Evolutionary conservation across 2,797 vertebrate species (phyloP), one percentile per base, ranked within the genome.

Genomic region (Euphonia xanthogaster): DNA sequence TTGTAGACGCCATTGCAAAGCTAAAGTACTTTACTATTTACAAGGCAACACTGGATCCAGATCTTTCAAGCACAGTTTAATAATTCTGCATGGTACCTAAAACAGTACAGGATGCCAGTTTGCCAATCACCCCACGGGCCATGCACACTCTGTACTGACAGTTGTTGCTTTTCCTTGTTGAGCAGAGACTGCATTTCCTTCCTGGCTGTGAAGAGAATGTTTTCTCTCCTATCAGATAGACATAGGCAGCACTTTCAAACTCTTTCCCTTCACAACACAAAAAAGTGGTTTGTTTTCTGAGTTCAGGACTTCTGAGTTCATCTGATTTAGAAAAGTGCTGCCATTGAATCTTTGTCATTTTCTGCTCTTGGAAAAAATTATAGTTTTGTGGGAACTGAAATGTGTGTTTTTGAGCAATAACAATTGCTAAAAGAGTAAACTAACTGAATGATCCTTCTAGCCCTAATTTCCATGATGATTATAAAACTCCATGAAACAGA

Each of bases 1-100:
- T 90, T 88, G 39, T 44, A 72, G 48, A 33, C 78, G 73, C 30
- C 62, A 16, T 70, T 73, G 40, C 77, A 76, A 85, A 53, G 33
- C 67, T 89, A 12, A 88, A 74, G 28, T 57, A 74, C 27, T 75
- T 74, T 13, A 61, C 53, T 61, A 33, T 70, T 91, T 94, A 61
- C 25, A 74, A 60, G 72, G 12, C 42, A 74, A 53, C 79, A 86
- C 48, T 54, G n/a, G 8, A 27, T 60, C 45, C 37, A 83, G 50
- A 61, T 71, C 72, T 83, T 86, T 57, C 37, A 63, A 67, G 30
- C 14, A n/a, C 35, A 61, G n/a, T 77, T 60, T 86, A 67, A 40
- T 71, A 48, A 61, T 39, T 39, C 60, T 58, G 14, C 35, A 4
- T 60, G 30, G 27, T 71, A 80, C 33, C 27, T 42, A 45, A 71